These are phyloP conservation scores for Craterocephalus amniculus DNA, from an alignment of 2,797 vertebrate genomes.

Conservation along the genomic window DNA sequence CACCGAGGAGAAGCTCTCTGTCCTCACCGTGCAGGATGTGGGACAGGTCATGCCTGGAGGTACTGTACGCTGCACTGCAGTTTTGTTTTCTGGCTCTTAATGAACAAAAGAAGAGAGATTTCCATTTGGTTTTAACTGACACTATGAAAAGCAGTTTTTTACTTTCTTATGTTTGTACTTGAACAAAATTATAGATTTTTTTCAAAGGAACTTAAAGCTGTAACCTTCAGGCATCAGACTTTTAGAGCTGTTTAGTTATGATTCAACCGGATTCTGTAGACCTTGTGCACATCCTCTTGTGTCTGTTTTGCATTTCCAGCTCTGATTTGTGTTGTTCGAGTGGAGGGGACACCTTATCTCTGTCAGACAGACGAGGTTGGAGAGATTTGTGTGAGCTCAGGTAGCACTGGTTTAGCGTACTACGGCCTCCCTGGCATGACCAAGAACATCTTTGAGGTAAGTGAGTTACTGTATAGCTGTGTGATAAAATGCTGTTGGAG, in stretches of 20 bases:
- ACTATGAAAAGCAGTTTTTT: neutral
- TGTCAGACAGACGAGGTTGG: conserved; percentile 95
- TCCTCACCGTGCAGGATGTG: conserved; percentile 95
- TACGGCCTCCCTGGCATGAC: conserved; percentile 95
- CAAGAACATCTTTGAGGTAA: conserved; percentile 94
- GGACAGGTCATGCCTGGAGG: conserved; percentile 97
- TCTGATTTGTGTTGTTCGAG: conserved; percentile 90
- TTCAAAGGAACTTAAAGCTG: neutral
- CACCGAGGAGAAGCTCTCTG: conserved; percentile 94
- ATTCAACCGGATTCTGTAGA: neutral
- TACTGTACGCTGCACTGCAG: conserved; percentile 73
- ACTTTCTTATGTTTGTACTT: neutral
- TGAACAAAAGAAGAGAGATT: neutral
- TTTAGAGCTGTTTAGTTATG: neutral
- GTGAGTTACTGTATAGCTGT: conserved; percentile 28
- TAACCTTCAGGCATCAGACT: neutral
- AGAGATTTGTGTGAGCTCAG: conserved; percentile 93
- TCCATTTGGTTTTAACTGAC: neutral
- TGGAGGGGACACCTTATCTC: conserved; percentile 91
- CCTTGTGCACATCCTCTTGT: conserved; percentile 16
- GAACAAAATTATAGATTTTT: neutral
- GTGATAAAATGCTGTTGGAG: neutral
- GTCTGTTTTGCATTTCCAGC: conserved; percentile 74
- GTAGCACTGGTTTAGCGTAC: conserved; percentile 87
- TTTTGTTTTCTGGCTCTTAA: conserved; percentile 1